Percentiles rank a stretch among this genome's conserved stretches.
Evolutionary conservation across 1,140 invertebrate species (phyloP).

Genomic region (Zaprionus lachaisei): DNA sequence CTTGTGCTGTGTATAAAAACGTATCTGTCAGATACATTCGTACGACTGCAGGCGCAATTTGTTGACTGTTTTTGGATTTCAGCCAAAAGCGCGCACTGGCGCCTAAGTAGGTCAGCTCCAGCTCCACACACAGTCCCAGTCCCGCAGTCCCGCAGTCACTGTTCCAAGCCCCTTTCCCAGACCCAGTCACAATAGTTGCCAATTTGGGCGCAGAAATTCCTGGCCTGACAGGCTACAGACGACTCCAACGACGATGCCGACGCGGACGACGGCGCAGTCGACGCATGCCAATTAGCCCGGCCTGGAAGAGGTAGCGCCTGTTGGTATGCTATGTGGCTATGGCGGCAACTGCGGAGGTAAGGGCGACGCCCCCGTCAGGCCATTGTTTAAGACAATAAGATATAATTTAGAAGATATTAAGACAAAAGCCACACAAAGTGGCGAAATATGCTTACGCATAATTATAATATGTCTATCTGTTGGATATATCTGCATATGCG

Average conservation of each 20-base stretch:
- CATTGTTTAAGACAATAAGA: conserved; percentile 23
- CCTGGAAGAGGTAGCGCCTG: conserved; percentile 26
- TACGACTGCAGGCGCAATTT: conserved; percentile 20
- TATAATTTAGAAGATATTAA: neutral
- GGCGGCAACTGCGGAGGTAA: neutral
- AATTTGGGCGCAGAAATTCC: conserved; percentile 78
- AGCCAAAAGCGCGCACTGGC: conserved; percentile 73
- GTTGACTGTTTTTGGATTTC: conserved; percentile 71
- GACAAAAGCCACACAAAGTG: neutral
- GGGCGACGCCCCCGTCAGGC: conserved; percentile 7
- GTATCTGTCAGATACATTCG: conserved; percentile 28
- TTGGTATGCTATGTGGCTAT: conserved; percentile 31
- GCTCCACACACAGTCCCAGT: conserved; percentile 42
- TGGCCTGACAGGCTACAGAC: conserved; percentile 72
- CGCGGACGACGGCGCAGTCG: conserved; percentile 42
- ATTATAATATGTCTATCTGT: neutral
- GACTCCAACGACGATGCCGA: conserved; percentile 27
- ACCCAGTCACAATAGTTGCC: conserved; percentile 71
- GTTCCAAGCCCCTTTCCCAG: neutral
- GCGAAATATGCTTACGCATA: conserved; percentile 12
- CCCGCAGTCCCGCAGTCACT: neutral
- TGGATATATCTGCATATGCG: neutral
- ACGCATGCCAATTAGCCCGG: conserved; percentile 73
- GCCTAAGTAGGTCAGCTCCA: conserved; percentile 70
- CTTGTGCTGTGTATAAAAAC: conserved; percentile 11